phyloP scores from a whole-genome alignment of 2,113 vertebrate species.

The Sinocyclocheilus grahami region DNA sequence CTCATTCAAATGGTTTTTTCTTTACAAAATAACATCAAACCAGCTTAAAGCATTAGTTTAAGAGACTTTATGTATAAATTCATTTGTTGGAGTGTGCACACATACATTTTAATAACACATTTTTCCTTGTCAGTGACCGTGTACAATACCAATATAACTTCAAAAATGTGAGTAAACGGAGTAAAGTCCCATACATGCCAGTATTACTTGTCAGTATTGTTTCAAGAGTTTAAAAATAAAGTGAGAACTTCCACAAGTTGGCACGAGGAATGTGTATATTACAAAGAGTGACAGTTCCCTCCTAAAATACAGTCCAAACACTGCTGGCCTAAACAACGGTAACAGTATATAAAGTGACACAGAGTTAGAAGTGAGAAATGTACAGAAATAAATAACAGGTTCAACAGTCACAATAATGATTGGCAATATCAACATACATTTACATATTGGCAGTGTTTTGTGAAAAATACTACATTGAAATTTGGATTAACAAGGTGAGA shows the following conservation, averaged over 20 bases:
- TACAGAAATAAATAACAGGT: constrained; percentile 28
- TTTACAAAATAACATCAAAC: neutral
- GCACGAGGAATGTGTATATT: constrained; percentile 68
- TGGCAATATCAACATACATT: constrained; percentile 45
- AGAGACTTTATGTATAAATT: constrained; percentile 73
- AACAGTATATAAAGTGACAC: constrained; percentile 32
- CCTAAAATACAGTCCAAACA: constrained; percentile 36
- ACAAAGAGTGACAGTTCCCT: constrained; percentile 56
- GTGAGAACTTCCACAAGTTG: constrained; percentile 69
- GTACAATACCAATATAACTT: constrained; percentile 68
- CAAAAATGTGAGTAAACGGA: constrained; percentile 52
- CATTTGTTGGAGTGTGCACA: constrained; percentile 62
- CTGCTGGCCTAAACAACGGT: constrained; percentile 36
- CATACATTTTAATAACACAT: constrained; percentile 59
- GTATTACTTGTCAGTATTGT: constrained; percentile 58
- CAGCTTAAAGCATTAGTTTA: constrained; percentile 21
- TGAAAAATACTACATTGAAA: constrained; percentile 5
- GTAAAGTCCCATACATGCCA: constrained; percentile 58
- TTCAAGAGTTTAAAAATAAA: constrained; percentile 56
- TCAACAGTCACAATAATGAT: neutral
- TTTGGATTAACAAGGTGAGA: constrained; percentile 3
- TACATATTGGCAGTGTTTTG: constrained; percentile 39
- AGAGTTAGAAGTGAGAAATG: neutral
- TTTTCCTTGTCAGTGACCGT: constrained; percentile 47
- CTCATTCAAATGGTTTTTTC: neutral